Conservation (phyloP, 2,797 vertebrate species). For the Pangasius djambal region DNA sequence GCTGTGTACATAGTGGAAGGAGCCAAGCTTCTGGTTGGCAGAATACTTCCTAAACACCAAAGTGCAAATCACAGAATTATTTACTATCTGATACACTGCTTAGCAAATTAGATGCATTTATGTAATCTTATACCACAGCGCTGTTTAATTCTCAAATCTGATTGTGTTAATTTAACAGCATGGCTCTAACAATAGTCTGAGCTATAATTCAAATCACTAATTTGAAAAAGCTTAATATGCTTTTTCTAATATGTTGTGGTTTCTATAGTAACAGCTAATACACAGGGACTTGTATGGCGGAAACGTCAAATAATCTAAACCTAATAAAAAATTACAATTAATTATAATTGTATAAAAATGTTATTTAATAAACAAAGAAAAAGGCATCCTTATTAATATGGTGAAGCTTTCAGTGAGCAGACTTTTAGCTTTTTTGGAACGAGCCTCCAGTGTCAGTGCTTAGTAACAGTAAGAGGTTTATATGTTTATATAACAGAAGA, state of each 20-base stretch:
- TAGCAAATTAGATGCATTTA: background rate
- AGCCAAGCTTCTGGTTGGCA: constrained; percentile 86
- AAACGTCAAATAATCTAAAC: background rate
- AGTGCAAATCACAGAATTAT: background rate
- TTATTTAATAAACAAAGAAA: background rate
- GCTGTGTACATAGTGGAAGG: constrained; percentile 89
- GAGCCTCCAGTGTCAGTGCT: background rate
- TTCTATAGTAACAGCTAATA: background rate
- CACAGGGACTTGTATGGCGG: background rate
- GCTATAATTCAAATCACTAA: background rate
- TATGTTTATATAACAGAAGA: background rate
- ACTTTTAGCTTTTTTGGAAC: background rate
- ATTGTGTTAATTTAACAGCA: background rate
- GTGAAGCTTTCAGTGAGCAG: background rate
- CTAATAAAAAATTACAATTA: background rate
- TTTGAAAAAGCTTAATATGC: too few relatives aligned
- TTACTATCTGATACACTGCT: background rate
- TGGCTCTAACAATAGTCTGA: background rate
- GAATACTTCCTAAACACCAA: constrained; percentile 87
- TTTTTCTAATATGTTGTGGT: background rate
- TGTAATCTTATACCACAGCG: background rate
- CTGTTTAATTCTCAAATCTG: background rate
- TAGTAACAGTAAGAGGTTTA: background rate
- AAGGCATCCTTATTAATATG: background rate
- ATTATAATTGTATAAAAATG: background rate